Base-by-base conservation (phyloP, 2,113 vertebrate genomes). In the Gymnocephalus cernua region DNA sequence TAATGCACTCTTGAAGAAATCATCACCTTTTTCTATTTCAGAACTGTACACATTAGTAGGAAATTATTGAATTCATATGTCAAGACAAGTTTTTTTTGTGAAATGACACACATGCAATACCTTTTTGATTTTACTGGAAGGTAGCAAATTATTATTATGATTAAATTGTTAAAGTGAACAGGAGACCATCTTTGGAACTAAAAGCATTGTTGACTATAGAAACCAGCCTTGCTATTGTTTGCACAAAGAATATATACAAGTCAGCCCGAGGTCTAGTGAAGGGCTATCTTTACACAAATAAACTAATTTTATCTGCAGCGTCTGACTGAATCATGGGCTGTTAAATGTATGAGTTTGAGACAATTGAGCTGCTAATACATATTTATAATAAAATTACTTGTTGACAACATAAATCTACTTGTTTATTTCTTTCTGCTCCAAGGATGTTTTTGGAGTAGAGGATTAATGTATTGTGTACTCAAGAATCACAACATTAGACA, bases 301-400 rank as follows among this genome's bases (percentile, higher is more conserved):
- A 71, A 68, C 32, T n/a, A 38, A 38, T 53, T 67, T 74, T 65
- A 61, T 45, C 35, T 69, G 63, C 25, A n/a, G 35, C 11, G 25
- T 85, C 56, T 44, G 58, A 76, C 63, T 84, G 27, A 70, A 71
- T 71, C 9, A 53, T 44, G 13, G 47, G 23, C 53, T 80, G 38
- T 74, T 38, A 19, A 86, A 78, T 69, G n/a, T 72, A 35, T 58
- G 18, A 32, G 44, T 51, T 50, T 75, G 48, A 59, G 29, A 68
- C 41, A 35, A 32, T 53, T 54, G 44, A 86, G 74, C 53, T 88
- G 19, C 16, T 85, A 80, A 86, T 9, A 67, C 38, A 51, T 92
- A 87, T 93, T 92, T 93, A 91, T 91, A 90, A 90, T 91, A 94
- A 93, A 94, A 90, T 41, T 2, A 76, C 79, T 76, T 59, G 1